These are phyloP conservation scores for Yponomeuta cagnagella DNA, from an alignment of 2,888 invertebrate genomes.

Conservation along the genomic window DNA sequence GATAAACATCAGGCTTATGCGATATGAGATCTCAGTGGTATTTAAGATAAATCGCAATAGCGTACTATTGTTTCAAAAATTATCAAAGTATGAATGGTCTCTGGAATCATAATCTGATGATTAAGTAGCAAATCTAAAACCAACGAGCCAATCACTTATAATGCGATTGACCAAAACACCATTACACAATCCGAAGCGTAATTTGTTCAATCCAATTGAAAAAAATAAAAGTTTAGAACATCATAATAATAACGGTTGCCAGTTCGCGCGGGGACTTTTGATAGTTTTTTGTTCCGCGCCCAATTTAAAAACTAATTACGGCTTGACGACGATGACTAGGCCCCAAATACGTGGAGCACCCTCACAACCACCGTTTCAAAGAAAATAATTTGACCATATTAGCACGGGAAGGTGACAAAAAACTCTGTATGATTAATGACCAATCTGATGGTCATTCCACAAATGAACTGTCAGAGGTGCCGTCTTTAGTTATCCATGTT, in stretches of 20 bases:
- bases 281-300: slow-evolving; percentile 58
- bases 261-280: slow-evolving; percentile 53
- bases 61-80: neutral
- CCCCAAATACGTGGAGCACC: slow-evolving; percentile 57
- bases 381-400: slow-evolving; percentile 69
- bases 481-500: slow-evolving; percentile 25
- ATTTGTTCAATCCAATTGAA: slow-evolving; percentile 66
- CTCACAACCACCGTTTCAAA: slow-evolving; percentile 51
- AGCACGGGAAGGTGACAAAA: slow-evolving; percentile 64
- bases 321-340: slow-evolving; percentile 56
- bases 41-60: neutral
- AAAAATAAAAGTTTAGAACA: slow-evolving; percentile 39
- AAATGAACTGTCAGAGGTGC: slow-evolving; percentile 51
- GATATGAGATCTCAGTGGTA: neutral
- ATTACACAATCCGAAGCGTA: slow-evolving; percentile 33
- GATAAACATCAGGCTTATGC: neutral
- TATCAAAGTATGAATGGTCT: neutral
- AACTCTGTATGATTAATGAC: slow-evolving; percentile 63
- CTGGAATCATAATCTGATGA: neutral
- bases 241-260: slow-evolving; percentile 50
- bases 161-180: slow-evolving; percentile 36
- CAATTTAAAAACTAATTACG: slow-evolving; percentile 75
- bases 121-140: neutral
- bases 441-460: slow-evolving; percentile 40
- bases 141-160: slow-evolving; percentile 41